Percentiles rank a stretch among this genome's conserved stretches.
Conservation (phyloP, 1,140 invertebrate genomes). For the Papilio glaucus region DNA sequence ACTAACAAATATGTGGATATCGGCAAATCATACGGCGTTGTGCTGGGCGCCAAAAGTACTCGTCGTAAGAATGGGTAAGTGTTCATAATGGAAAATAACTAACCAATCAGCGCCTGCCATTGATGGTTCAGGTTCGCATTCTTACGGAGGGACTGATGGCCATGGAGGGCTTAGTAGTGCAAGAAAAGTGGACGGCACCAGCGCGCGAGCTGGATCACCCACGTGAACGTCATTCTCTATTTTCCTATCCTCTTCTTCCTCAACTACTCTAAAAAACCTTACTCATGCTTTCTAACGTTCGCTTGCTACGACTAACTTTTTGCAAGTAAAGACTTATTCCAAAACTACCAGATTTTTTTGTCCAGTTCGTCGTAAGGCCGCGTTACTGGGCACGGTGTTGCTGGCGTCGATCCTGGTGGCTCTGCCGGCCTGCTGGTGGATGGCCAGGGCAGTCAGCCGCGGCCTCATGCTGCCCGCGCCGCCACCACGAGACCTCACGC, state of each 20-base stretch:
- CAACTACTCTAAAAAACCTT: no score
- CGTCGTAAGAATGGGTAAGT: constrained; percentile 30
- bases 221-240: no score
- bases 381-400: constrained; percentile 36
- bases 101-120: not conserved
- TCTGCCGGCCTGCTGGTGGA: constrained; percentile 44
- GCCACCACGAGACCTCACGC: constrained; percentile 46
- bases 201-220: no score
- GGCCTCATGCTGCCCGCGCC: constrained; percentile 49
- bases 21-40: not conserved
- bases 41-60: constrained; percentile 21
- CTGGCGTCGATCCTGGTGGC: constrained; percentile 35
- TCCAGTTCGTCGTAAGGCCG: constrained; percentile 50
- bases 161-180: no score
- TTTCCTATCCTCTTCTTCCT: no score
- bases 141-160: not conserved
- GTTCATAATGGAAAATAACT: not conserved
- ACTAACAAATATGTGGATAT: not conserved
- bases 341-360: constrained; percentile 7
- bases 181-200: no score
- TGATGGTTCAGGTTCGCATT: not conserved
- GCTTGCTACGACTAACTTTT: no score
- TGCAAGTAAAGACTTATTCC: not conserved
- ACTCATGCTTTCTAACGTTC: no score
- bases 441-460: constrained; percentile 41